Conservation (phyloP, 2,797 vertebrate genomes). For the Furcifer pardalis region DNA sequence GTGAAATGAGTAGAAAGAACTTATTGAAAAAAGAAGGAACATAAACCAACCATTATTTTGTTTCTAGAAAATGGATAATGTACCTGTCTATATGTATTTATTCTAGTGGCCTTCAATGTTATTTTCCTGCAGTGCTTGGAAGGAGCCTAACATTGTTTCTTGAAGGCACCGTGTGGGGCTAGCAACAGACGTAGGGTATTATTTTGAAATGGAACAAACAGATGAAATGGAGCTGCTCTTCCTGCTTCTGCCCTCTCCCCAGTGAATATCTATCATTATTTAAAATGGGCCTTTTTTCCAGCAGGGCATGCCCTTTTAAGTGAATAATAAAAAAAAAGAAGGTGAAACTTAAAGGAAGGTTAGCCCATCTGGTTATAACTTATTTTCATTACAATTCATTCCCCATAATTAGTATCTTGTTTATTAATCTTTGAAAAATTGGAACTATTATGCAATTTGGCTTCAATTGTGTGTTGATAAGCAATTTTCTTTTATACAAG, state of each 20-base stretch:
- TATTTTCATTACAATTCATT: constrained; percentile 68
- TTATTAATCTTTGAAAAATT: constrained; percentile 69
- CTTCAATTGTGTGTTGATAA: constrained; percentile 79
- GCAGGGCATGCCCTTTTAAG: constrained; percentile 1
- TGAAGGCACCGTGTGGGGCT: constrained; percentile 6
- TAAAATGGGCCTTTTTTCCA: constrained; percentile 39
- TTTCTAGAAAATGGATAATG: constrained; percentile 41
- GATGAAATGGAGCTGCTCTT: constrained; percentile 43
- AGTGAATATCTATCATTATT: constrained; percentile 38
- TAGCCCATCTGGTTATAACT: constrained; percentile 74
- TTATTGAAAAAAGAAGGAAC: background rate
- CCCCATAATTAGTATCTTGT: constrained; percentile 78
- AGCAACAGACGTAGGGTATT: constrained; percentile 38
- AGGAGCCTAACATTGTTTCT: constrained; percentile 48
- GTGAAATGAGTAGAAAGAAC: constrained; percentile 14
- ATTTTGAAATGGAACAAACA: constrained; percentile 54
- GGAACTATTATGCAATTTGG: constrained; percentile 76
- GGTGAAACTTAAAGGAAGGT: constrained; percentile 28
- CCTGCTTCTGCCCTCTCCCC: background rate
- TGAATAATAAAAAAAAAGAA: constrained; percentile 23
- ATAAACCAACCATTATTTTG: constrained; percentile 45
- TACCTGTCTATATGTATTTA: constrained; percentile 47
- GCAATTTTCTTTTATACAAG: constrained; percentile 79
- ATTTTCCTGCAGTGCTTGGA: constrained; percentile 49
- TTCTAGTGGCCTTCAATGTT: constrained; percentile 41